These are phyloP conservation scores for Glomeris marginata DNA, from an alignment of 2,888 invertebrate species.

Conservation along the genomic window DNA sequence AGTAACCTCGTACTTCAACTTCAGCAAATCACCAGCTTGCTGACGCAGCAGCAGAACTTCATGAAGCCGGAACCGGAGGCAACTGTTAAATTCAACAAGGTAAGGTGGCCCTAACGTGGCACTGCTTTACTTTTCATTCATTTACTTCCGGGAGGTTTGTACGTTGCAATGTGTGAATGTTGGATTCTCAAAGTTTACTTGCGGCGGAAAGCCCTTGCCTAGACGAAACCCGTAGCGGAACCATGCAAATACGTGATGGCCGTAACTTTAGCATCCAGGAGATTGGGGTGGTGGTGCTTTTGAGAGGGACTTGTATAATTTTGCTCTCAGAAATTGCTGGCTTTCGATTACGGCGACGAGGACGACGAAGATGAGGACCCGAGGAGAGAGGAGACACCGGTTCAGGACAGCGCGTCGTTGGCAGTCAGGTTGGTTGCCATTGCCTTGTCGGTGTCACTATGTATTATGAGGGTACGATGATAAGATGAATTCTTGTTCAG, in stretches of 20 bases:
- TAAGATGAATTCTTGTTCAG: background rate
- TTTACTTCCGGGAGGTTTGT: background rate
- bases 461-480: background rate
- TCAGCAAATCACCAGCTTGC: conserved; percentile 36
- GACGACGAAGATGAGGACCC: conserved; percentile 72
- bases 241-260: too few species aligned
- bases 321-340: conserved; percentile 48
- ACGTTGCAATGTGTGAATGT: background rate
- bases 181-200: background rate
- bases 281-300: too few species aligned
- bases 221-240: too few species aligned
- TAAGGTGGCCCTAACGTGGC: conserved; percentile 1
- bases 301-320: too few species aligned
- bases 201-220: too few species aligned
- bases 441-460: conserved; percentile 16
- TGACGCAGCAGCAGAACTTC: conserved; percentile 8
- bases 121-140: background rate
- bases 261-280: too few species aligned
- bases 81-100: conserved; percentile 20
- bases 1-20: conserved; percentile 35
- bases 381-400: conserved; percentile 16
- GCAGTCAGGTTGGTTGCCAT: conserved; percentile 17
- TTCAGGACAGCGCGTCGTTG: conserved; percentile 15
- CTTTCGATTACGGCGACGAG: conserved; percentile 68
- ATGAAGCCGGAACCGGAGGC: conserved; percentile 16